Conservation (phyloP, 2,888 invertebrate species). For the Holacanthella duospinosa region DNA sequence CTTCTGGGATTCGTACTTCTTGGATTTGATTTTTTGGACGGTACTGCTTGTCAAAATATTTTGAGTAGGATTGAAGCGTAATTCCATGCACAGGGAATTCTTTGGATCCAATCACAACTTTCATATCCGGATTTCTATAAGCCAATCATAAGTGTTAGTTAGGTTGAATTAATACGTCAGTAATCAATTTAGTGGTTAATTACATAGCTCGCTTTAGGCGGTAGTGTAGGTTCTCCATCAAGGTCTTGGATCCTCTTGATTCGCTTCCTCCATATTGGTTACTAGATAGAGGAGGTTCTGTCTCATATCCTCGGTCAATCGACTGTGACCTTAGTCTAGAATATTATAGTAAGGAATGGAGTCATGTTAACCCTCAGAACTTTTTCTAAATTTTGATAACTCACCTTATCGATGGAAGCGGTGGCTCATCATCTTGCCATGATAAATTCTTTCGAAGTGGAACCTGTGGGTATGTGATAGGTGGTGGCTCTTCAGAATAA, state of each 20-base stretch:
- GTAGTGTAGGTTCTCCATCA: constrained; percentile 23
- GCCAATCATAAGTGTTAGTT: background rate
- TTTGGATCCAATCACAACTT: constrained; percentile 24
- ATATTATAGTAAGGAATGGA: too few relatives aligned
- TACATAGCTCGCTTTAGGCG: constrained; percentile 27
- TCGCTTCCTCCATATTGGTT: background rate
- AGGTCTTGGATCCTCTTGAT: background rate
- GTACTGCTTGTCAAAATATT: constrained; percentile 27
- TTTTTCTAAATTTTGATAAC: too few relatives aligned
- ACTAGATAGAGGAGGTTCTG: background rate
- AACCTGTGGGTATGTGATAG: too few relatives aligned
- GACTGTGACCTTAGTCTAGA: background rate
- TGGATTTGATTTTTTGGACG: constrained; percentile 23
- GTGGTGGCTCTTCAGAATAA: background rate
- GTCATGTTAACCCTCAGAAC: too few relatives aligned
- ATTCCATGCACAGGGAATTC: constrained; percentile 31
- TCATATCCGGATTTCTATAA: constrained; percentile 29
- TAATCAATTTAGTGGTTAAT: background rate
- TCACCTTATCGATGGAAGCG: too few relatives aligned
- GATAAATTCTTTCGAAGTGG: too few relatives aligned
- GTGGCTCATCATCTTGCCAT: background rate
- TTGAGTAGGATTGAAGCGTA: constrained; percentile 28
- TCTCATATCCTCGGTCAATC: background rate
- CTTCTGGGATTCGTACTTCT: constrained; percentile 27
- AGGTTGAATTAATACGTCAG: background rate